Evolutionary conservation across 1,140 invertebrate genomes (phyloP).

Genomic region (Microplitis mediator): DNA sequence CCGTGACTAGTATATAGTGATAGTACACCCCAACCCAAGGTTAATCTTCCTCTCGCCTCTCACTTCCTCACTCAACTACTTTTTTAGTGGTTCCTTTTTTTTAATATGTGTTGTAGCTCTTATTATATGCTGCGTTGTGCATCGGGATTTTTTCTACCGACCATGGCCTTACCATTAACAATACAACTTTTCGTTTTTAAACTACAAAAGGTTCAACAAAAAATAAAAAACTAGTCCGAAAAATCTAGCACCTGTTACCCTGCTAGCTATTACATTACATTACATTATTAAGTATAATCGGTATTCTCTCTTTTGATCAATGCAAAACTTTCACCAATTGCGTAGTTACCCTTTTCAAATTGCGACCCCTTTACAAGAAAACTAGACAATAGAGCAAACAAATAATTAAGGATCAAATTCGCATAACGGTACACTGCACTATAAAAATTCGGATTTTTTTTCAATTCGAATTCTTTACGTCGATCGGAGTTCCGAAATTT

Average conservation of each 20-base stretch:
- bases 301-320: not conserved
- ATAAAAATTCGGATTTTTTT: too few species aligned
- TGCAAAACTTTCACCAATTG: conserved; percentile 17
- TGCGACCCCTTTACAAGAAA: not conserved
- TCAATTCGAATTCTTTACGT: too few species aligned
- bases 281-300: not conserved
- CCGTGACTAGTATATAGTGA: not conserved
- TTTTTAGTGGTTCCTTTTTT: not conserved
- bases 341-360: conserved; percentile 2
- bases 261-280: not conserved
- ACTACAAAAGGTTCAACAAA: not conserved
- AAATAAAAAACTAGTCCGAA: not conserved
- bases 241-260: conserved; percentile 17
- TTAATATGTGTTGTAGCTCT: not conserved
- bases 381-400: not conserved
- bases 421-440: not conserved
- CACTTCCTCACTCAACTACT: not conserved
- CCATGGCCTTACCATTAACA: not conserved
- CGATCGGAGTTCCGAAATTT: too few species aligned
- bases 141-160: conserved; percentile 1
- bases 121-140: not conserved
- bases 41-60: conserved; percentile 13
- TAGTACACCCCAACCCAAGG: conserved; percentile 18
- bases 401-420: conserved; percentile 2
- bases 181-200: not conserved